Percentiles rank a stretch among this genome's conserved stretches.
phyloP scores from a whole-genome alignment of 2,888 invertebrate genomes.

The Euproctis similis region DNA sequence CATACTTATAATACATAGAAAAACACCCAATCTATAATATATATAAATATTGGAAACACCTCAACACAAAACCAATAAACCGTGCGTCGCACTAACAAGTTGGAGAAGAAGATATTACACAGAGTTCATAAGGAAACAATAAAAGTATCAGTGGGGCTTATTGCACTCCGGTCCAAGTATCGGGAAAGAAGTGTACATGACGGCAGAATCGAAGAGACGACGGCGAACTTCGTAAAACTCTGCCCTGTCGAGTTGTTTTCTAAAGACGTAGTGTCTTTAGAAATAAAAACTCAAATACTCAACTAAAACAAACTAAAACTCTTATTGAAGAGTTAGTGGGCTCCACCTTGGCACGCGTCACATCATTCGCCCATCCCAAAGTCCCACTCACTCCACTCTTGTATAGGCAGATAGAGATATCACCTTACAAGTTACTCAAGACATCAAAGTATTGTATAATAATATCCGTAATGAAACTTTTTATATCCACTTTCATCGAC shows the following conservation, averaged over 20 bases:
- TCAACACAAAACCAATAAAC: too few species aligned
- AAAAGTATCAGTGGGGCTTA: slow-evolving; percentile 54
- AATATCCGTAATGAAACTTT: slow-evolving; percentile 14
- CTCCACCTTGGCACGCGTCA: too few species aligned
- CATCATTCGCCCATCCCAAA: slow-evolving; percentile 19
- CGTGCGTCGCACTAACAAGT: too few species aligned
- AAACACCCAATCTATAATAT: too few species aligned
- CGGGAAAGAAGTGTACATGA: slow-evolving; percentile 36
- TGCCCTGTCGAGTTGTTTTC: slow-evolving; percentile 33
- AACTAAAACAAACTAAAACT: too few species aligned
- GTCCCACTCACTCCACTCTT: slow-evolving; percentile 35
- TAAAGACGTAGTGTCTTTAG: too few species aligned
- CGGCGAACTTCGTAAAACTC: slow-evolving; percentile 50
- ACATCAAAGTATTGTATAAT: slow-evolving; percentile 20
- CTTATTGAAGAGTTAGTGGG: slow-evolving; percentile 65
- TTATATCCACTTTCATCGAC: slow-evolving; percentile 2
- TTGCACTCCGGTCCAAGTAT: slow-evolving; percentile 28
- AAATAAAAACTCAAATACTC: too few species aligned
- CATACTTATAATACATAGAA: too few species aligned
- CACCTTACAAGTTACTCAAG: slow-evolving; percentile 35
- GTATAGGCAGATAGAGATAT: slow-evolving; percentile 46
- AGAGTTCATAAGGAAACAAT: slow-evolving; percentile 58
- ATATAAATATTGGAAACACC: too few species aligned
- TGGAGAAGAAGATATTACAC: too few species aligned
- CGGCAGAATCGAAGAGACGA: slow-evolving; percentile 58